Conservation (phyloP, 2,888 invertebrate genomes). For the Aricia artaxerxes region DNA sequence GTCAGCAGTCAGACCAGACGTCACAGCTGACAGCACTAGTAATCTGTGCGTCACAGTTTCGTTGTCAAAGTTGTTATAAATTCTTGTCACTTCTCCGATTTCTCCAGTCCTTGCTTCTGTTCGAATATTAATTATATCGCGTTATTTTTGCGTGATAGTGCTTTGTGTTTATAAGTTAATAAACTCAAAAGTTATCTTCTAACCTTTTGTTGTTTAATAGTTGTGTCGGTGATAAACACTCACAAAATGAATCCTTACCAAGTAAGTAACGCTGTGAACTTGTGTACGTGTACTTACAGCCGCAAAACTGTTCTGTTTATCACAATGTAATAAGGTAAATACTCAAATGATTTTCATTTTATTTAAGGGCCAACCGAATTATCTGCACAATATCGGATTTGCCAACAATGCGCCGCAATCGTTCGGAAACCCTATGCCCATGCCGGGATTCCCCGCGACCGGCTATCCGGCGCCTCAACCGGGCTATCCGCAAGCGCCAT, state of each 20-base stretch:
- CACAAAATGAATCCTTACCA: slow-evolving; percentile 68
- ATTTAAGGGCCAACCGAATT: slow-evolving; percentile 77
- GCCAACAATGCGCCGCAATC: slow-evolving; percentile 73
- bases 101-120: background rate
- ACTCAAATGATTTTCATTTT: slow-evolving; percentile 46
- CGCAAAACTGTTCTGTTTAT: slow-evolving; percentile 63
- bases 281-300: slow-evolving; percentile 34
- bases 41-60: background rate
- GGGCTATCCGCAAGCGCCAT: slow-evolving; percentile 54
- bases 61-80: background rate
- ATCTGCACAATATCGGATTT: slow-evolving; percentile 74
- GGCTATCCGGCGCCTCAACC: slow-evolving; percentile 67
- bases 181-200: background rate
- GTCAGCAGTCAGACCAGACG: too few species aligned
- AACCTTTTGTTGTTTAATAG: background rate
- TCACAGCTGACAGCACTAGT: too few species aligned
- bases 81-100: background rate
- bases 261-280: slow-evolving; percentile 46
- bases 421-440: slow-evolving; percentile 74
- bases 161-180: background rate
- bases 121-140: background rate
- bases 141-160: background rate
- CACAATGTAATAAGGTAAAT: slow-evolving; percentile 49
- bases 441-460: slow-evolving; percentile 68
- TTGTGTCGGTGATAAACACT: background rate